These are phyloP conservation scores for Alviniconcha strummeri DNA, from an alignment of 2,888 invertebrate genomes.

Conservation along the genomic window DNA sequence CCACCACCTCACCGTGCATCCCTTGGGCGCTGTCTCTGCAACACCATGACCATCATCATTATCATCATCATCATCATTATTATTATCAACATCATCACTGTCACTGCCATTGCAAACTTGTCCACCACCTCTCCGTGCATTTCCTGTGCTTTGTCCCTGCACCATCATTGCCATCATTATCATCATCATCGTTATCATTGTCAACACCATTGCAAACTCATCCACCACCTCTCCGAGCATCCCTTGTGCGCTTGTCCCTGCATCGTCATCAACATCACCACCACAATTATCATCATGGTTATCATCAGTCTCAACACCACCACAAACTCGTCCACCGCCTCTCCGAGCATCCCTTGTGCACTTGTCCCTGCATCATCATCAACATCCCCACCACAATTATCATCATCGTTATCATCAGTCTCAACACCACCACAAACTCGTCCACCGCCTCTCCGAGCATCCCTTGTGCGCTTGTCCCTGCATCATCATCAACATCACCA, in stretches of 20 bases:
- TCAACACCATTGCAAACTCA: not conserved
- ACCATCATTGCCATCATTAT: not conserved
- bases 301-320: not conserved
- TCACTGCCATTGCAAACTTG: not conserved
- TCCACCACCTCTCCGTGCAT: not conserved
- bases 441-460: not conserved
- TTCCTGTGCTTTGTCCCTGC: no score
- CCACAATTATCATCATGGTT: not conserved
- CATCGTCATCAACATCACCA: not conserved
- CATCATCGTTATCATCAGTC: not conserved
- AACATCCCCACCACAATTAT: not conserved
- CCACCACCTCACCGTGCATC: slow-evolving; percentile 82
- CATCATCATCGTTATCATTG: not conserved
- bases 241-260: slow-evolving; percentile 55
- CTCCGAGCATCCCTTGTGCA: no score
- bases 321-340: not conserved
- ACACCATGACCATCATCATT: slow-evolving; percentile 3
- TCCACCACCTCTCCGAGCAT: not conserved
- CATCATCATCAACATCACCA: no score
- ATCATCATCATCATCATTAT: not conserved
- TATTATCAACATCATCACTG: not conserved
- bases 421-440: no score
- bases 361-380: no score
- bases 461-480: no score
- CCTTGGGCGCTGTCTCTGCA: slow-evolving; percentile 69